phyloP scores from a whole-genome alignment of 2,113 vertebrate species.

The Platichthys flesus region DNA sequence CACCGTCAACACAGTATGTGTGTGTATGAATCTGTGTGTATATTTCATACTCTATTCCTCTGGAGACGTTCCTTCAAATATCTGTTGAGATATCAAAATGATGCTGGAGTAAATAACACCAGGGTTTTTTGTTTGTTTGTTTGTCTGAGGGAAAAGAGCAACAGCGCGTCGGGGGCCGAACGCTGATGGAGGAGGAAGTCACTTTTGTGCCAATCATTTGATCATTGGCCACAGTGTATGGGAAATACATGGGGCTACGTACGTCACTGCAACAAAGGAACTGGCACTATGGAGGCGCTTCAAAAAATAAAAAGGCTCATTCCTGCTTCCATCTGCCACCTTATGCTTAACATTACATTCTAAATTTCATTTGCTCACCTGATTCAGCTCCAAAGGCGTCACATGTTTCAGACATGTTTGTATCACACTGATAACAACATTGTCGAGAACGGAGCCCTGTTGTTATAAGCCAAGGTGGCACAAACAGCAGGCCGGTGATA shows the following conservation, averaged over 20 bases:
- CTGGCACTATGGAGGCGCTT: slow-evolving; percentile 58
- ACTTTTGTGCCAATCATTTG: slow-evolving; percentile 41
- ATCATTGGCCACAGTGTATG: slow-evolving; percentile 52
- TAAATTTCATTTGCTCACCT: slow-evolving; percentile 40
- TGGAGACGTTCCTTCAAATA: slow-evolving; percentile 54
- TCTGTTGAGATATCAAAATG: slow-evolving; percentile 46
- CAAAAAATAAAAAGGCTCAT: slow-evolving; percentile 32
- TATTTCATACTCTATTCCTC: slow-evolving; percentile 50
- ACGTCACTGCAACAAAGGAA: slow-evolving; percentile 67
- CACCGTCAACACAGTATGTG: slow-evolving; percentile 65
- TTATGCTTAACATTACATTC: slow-evolving; percentile 43
- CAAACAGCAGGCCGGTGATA: slow-evolving; percentile 10
- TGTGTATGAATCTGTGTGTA: slow-evolving; percentile 31
- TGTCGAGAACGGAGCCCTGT: slow-evolving; percentile 17
- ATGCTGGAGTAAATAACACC: background rate
- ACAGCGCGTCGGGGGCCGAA: slow-evolving; percentile 16
- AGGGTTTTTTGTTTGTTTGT: background rate
- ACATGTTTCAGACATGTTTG: slow-evolving; percentile 31
- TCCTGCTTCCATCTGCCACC: slow-evolving; percentile 72
- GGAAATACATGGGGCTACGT: slow-evolving; percentile 67
- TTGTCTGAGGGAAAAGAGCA: background rate
- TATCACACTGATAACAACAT: slow-evolving; percentile 22
- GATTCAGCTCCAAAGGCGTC: slow-evolving; percentile 37
- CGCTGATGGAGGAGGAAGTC: slow-evolving; percentile 55
- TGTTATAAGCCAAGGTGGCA: slow-evolving; percentile 17